phyloP scores from a whole-genome alignment of 23 tunicate genomes.

The Halocynthia roretzi region DNA sequence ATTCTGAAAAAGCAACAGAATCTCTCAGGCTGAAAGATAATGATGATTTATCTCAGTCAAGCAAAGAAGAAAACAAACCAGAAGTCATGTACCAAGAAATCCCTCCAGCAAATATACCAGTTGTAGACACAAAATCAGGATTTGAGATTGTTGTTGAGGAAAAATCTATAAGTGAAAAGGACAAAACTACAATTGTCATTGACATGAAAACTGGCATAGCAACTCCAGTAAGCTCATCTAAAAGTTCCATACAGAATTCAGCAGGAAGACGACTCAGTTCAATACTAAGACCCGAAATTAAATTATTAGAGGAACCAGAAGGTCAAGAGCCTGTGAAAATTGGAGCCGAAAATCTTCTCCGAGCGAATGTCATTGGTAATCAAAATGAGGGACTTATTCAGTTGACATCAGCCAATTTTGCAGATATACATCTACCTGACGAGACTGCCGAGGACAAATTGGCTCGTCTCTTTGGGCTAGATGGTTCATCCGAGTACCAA shows the following conservation, averaged over 20 bases:
- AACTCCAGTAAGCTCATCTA: neutral
- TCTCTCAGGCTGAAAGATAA: no score
- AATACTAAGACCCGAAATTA: neutral
- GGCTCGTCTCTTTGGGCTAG: constrained; percentile 37
- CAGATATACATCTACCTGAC: constrained; percentile 31
- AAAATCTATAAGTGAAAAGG: neutral
- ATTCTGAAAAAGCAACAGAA: no score
- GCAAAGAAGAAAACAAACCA: no score
- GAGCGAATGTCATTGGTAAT: no score
- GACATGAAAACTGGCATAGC: constrained; percentile 12
- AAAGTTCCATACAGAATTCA: neutral
- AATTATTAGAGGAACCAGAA: no score
- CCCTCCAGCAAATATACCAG: no score
- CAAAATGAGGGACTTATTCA: neutral
- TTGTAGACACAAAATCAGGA: neutral
- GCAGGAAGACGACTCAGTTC: neutral
- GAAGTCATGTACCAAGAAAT: no score
- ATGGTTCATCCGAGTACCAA: neutral
- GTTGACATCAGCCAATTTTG: neutral
- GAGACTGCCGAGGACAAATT: constrained; percentile 46
- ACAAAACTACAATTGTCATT: neutral
- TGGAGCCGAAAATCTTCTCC: neutral
- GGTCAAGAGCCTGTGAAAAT: neutral
- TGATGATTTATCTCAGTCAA: no score
- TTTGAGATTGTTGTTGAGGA: constrained; percentile 1